phyloP scores from a whole-genome alignment of 1,140 invertebrate genomes.

The Oreohelix idahoensis region DNA sequence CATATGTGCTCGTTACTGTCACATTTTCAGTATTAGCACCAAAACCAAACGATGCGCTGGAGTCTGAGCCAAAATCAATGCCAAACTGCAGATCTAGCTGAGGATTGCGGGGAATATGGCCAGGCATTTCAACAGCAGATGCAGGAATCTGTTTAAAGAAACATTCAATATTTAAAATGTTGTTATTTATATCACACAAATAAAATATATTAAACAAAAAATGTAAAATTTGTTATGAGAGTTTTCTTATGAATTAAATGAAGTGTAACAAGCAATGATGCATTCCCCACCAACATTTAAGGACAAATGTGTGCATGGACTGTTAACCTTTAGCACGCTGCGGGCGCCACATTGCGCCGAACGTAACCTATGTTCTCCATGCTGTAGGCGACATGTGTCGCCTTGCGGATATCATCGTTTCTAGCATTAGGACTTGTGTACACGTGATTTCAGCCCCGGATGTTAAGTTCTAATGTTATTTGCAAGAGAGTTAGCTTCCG shows the following conservation, averaged over 20 bases:
- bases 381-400: no score
- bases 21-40: conserved; percentile 51
- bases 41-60: conserved; percentile 60
- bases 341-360: no score
- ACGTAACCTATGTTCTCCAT: no score
- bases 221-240: neutral
- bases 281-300: no score
- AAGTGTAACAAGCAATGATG: no score
- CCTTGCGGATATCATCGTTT: no score
- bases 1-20: conserved; percentile 45
- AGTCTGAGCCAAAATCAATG: conserved; percentile 85
- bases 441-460: no score
- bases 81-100: conserved; percentile 95
- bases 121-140: conserved; percentile 95
- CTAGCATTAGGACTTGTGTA: no score
- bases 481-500: no score
- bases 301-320: no score
- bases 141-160: conserved; percentile 83
- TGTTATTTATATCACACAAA: neutral
- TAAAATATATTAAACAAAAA: neutral
- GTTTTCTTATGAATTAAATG: neutral
- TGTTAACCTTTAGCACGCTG: no score
- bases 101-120: conserved; percentile 83
- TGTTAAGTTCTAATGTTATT: no score
- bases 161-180: neutral